Evolutionary conservation across 2,888 invertebrate species (phyloP), one percentile per base, ranked within the genome.

Genomic region (Dynastes hyllus): DNA sequence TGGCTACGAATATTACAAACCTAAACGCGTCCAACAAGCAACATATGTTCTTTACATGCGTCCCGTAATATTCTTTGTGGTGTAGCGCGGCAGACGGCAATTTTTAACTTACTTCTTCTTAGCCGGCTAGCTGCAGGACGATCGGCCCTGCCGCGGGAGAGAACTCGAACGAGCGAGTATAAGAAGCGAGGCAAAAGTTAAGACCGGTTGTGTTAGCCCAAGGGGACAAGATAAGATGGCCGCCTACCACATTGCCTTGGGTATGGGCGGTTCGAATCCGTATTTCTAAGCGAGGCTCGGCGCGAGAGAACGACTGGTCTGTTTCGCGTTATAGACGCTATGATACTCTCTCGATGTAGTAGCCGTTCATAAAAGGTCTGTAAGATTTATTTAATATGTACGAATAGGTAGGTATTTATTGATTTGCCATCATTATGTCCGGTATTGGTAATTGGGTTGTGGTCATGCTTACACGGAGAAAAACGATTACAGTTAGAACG

Each of bases 231-330:
- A 81, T 84, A 84, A 84, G 81, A 84, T 84, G 85, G 85, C 85
- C 85, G 85, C 83, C 84, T 84, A 83, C 83, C 83, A 83, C 81
- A 84, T 82, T 81, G 85, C 85, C 85, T 80, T 82, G 79, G 85
- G 85, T 83, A 83, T 83, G 84, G 85, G 85, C 85, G 85, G 82
- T 79, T 81, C 82, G 69, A 61, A 67, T 51, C 76, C 58, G 76
- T 76, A 76, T 61, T 61, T 61, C 61, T 61, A 29, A 22, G 11
- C 11, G 22, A 22, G 29, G n/a, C 11, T 27, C 22, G 16, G 6
- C n/a, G 55, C 55, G 2, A 45, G 45, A 16, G 55, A 55, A 55
- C 55, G 55, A 9, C 13, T 13, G 16, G 16, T 16, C 55, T 13
- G 3, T 55, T 6, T n/a, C 8, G 55, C 13, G n/a, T 55, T n/a